Conservation (phyloP, 2,113 vertebrate genomes). For the Protobothrops mucrosquamatus region DNA sequence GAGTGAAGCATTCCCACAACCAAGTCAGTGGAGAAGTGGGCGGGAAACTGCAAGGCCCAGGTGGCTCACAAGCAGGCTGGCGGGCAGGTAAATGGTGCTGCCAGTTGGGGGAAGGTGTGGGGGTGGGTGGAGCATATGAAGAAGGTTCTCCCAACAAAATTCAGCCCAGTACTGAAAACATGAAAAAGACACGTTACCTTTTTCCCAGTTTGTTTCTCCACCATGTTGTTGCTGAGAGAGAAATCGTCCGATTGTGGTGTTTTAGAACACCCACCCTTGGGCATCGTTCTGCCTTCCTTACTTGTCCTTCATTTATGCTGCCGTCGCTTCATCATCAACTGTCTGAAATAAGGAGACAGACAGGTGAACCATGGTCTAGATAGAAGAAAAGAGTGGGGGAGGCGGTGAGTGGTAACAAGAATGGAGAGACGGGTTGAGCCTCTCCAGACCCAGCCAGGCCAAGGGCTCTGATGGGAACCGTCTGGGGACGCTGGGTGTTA, state of each 20-base stretch:
- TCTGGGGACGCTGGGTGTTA: neutral
- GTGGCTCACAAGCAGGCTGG: neutral
- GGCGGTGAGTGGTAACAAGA: neutral
- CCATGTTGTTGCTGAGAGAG: constrained; percentile 98
- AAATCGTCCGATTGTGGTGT: constrained; percentile 97
- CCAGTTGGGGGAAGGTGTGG: neutral
- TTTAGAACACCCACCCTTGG: constrained; percentile 99
- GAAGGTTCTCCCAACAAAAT: neutral
- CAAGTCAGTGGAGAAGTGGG: neutral
- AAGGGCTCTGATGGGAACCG: neutral
- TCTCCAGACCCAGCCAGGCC: neutral
- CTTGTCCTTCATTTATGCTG: constrained; percentile 95
- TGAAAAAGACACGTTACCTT: constrained; percentile 73
- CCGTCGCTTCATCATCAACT: constrained; percentile 96
- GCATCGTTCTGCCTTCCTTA: constrained; percentile 99
- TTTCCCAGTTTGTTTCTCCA: constrained; percentile 99
- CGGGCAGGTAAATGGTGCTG: neutral
- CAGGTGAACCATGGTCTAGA: neutral
- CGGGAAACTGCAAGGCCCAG: neutral
- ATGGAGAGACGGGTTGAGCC: neutral
- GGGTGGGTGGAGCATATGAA: accelerated
- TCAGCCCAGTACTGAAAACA: neutral
- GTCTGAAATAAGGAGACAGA: constrained; percentile 72
- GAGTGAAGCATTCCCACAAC: neutral
- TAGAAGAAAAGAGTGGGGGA: accelerated